Evolutionary conservation across 1,140 invertebrate genomes (phyloP), one percentile per base, ranked within the genome.

Genomic region (Diabrotica undecimpunctata): DNA sequence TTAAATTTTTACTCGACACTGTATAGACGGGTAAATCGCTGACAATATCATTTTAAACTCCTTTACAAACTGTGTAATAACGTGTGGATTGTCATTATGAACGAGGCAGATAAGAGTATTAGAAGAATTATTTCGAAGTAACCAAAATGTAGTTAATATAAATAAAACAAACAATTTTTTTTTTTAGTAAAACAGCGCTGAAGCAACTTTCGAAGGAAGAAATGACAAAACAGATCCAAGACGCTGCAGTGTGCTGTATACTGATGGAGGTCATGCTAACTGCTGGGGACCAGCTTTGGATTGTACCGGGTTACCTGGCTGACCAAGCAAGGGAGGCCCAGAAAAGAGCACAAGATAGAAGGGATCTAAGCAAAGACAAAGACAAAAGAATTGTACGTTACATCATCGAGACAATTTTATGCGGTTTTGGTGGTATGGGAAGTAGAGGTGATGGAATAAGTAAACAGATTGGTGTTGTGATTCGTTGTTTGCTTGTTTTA

Each of bases 241-340:
- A 69, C 14, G 75, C 77, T 12, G 77, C 77, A 37, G 70, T 74
- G 5, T 76, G 72, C 64, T 77, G 75, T 57, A 66, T 67, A 60
- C 72, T 76, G 13, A 74, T 78, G 73, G 75, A 78, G 61, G 64
- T 66, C 7, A 63, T 78, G 55, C 66, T 78, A 37, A 74, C 72
- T 39, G 54, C 67, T 50, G 74, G 81, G 56, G 86, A 92, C 38
- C 83, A 85, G 62, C 80, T 96, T 9, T 96, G 93, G 87, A 83
- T 86, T 60, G 90, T 96, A 65, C 92, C 93, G 9, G 83, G 82
- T 54, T 83, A 85, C 67, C 79, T 93, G 25, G 81, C 91, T 14
- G 78, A 81, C 64, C 89, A 92, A 75, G 82, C 91, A 37, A 82
- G 86, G 54, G 81, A 81, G 66, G 67, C 75, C n/a, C 75, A 76